A percentile compares a stretch with the other conserved stretches of the same genome.
Evolutionary conservation across 2,888 invertebrate genomes (phyloP).

Genomic region (Lasioglossum vierecki): DNA sequence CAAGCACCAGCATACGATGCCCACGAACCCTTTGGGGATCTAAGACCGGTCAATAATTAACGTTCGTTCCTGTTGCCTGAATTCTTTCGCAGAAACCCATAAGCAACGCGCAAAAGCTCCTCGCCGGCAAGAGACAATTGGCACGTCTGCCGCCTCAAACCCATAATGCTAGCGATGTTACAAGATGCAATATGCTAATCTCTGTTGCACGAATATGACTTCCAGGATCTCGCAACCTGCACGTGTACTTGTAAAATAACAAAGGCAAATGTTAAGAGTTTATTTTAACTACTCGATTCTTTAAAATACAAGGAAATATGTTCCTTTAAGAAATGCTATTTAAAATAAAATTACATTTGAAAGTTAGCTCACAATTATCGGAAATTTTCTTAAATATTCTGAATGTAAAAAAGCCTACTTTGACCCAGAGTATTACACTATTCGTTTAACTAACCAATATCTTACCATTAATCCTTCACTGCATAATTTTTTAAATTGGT

Average conservation of each 20-base stretch:
- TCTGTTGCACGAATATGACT: background rate
- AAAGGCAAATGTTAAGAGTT: too few relatives aligned
- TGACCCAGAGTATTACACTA: background rate
- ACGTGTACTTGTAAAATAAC: too few relatives aligned
- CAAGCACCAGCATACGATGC: slow-evolving; percentile 9
- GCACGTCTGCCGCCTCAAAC: background rate
- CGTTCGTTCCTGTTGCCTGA: slow-evolving; percentile 70
- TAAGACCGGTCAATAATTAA: slow-evolving; percentile 76
- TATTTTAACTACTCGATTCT: too few relatives aligned
- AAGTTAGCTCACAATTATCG: too few relatives aligned
- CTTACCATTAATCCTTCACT: background rate
- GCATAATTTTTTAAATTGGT: too few relatives aligned
- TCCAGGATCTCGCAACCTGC: background rate
- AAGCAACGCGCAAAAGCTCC: slow-evolving; percentile 65
- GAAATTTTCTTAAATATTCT: too few relatives aligned
- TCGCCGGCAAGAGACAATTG: slow-evolving; percentile 63
- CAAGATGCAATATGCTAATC: background rate
- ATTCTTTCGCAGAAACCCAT: slow-evolving; percentile 58
- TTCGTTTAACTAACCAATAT: background rate
- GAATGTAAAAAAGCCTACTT: too few relatives aligned
- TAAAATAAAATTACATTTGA: too few relatives aligned
- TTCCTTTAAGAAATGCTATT: too few relatives aligned
- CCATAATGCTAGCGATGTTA: background rate
- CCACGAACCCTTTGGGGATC: slow-evolving; percentile 46
- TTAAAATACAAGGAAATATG: too few relatives aligned